Percentiles rank a stretch among this genome's conserved stretches.
Evolutionary conservation across 2,797 vertebrate genomes (phyloP).

Genomic region (Chrysocyon brachyurus): DNA sequence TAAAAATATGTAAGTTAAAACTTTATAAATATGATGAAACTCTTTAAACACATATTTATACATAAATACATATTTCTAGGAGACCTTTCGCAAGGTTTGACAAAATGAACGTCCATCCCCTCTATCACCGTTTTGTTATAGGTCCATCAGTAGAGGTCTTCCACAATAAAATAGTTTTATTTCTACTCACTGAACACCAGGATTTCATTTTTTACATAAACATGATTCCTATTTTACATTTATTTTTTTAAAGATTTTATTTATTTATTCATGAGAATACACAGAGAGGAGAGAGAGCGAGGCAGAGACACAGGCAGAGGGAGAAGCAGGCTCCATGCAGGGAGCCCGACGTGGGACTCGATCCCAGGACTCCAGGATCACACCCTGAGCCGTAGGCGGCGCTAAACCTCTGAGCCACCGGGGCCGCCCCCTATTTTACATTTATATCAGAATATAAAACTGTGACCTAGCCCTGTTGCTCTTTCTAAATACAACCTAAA

Average conservation of each 20-base stretch:
- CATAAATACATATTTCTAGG: neutral
- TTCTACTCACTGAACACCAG: neutral
- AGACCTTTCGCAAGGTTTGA: neutral
- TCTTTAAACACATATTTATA: neutral
- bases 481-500: neutral
- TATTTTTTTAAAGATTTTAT: neutral
- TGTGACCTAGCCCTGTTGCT: neutral
- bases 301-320: no score
- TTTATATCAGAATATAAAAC: conserved; percentile 6
- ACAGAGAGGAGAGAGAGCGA: no score
- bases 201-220: neutral
- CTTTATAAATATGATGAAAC: neutral
- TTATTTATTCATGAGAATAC: no score
- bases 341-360: no score
- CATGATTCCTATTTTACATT: neutral
- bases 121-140: neutral
- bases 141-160: neutral
- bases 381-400: no score
- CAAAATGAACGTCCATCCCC: neutral
- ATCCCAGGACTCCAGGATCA: no score
- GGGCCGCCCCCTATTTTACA: neutral
- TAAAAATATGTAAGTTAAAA: neutral
- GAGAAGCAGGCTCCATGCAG: no score
- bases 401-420: no score
- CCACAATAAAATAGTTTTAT: neutral